Evolutionary conservation across 2,888 invertebrate species (phyloP).

Genomic region (Gibbula magus): DNA sequence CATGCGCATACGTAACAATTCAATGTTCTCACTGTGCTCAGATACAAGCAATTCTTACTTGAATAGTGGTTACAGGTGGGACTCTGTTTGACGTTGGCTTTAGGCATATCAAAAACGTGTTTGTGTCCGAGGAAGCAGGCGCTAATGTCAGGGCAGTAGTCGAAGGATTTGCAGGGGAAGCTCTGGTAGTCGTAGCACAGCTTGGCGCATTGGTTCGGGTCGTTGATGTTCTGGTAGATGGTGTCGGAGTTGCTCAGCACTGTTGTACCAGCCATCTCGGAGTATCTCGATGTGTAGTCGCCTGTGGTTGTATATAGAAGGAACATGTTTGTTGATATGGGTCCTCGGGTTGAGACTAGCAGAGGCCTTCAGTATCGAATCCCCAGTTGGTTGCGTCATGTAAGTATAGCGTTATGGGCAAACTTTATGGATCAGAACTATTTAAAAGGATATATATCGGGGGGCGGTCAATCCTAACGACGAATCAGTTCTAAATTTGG

Average conservation of each 20-base stretch:
- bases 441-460: no score
- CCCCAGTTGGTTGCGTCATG: no score
- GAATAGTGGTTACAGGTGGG: slow-evolving; percentile 62
- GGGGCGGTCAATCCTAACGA: no score
- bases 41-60: slow-evolving; percentile 44
- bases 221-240: slow-evolving; percentile 59
- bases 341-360: no score
- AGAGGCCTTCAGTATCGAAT: no score
- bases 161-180: slow-evolving; percentile 64
- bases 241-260: slow-evolving; percentile 53
- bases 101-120: slow-evolving; percentile 57
- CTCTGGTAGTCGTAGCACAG: slow-evolving; percentile 58
- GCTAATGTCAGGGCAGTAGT: slow-evolving; percentile 58
- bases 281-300: slow-evolving; percentile 54
- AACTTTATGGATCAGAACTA: no score
- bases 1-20: no score
- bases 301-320: slow-evolving; percentile 39
- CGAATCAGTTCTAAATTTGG: no score
- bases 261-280: slow-evolving; percentile 50
- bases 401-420: no score
- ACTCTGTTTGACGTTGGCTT: slow-evolving; percentile 46
- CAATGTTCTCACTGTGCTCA: no score
- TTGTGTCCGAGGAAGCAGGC: slow-evolving; percentile 59
- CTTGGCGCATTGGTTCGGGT: slow-evolving; percentile 58
- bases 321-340: not conserved